Percentiles rank a stretch among this genome's conserved stretches.
These are phyloP conservation scores for Lichenostomus cassidix DNA, from an alignment of 2,113 vertebrate genomes.

Conservation along the genomic window DNA sequence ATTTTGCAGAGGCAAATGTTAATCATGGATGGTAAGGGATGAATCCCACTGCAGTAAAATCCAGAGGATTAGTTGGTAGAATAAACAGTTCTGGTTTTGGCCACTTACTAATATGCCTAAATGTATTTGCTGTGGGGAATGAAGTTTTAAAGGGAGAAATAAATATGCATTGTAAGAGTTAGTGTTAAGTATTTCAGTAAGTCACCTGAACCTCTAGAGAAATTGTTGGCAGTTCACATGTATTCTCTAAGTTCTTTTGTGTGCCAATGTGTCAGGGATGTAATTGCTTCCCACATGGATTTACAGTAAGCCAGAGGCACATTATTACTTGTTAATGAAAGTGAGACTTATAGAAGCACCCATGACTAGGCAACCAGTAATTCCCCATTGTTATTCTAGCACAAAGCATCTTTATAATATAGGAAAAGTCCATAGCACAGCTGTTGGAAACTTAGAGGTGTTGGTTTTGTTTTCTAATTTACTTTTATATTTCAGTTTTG, in stretches of 20 bases:
- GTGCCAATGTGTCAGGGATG: neutral
- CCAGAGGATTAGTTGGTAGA: neutral
- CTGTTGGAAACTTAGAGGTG: neutral
- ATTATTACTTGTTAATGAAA: neutral
- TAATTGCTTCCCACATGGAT: neutral
- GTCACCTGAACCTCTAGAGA: neutral
- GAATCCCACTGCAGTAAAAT: constrained; percentile 6
- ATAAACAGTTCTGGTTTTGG: constrained; percentile 3
- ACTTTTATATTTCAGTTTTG: neutral
- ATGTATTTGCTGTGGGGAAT: constrained; percentile 15
- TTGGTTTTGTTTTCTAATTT: neutral
- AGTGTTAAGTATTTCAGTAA: constrained; percentile 7
- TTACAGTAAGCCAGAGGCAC: neutral
- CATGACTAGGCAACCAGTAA: neutral
- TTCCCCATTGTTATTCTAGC: neutral
- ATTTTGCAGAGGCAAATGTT: neutral
- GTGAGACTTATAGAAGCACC: neutral
- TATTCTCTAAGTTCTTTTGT: neutral
- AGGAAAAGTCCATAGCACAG: neutral
- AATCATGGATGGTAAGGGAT: neutral
- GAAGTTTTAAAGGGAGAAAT: constrained; percentile 11
- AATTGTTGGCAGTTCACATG: neutral
- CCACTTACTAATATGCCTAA: constrained; percentile 17
- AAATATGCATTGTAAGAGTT: neutral
- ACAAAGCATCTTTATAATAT: neutral